phyloP scores from a whole-genome alignment of 1,140 invertebrate genomes.

The Panulirus ornatus region DNA sequence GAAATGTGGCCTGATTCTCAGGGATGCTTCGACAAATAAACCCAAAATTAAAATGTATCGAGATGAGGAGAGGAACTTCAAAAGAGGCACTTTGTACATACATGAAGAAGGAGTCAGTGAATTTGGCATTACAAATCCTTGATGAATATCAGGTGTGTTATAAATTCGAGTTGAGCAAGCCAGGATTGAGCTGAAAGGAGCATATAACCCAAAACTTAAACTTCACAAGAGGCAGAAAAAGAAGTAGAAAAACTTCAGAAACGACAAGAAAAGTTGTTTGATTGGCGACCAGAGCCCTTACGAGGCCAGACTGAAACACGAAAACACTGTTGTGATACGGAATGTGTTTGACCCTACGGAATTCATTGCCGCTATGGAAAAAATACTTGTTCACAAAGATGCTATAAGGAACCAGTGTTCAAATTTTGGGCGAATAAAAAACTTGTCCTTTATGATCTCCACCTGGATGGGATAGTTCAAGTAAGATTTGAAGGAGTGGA shows the following conservation, averaged over 20 bases:
- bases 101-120: conserved; percentile 95
- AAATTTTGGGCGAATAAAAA: conserved; percentile 96
- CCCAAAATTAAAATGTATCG: conserved; percentile 97
- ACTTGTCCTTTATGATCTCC: conserved; percentile 94
- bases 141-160: conserved; percentile 89
- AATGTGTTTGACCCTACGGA: conserved; percentile 95
- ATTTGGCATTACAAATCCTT: conserved; percentile 92
- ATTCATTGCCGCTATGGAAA: conserved; percentile 92
- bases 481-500: conserved; percentile 94
- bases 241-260: conserved; percentile 94
- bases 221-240: conserved; percentile 93
- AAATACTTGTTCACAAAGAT: conserved; percentile 94
- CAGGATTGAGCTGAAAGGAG: conserved; percentile 96
- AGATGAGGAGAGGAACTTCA: conserved; percentile 90
- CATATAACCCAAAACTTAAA: conserved; percentile 95
- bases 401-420: conserved; percentile 92
- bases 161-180: conserved; percentile 94
- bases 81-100: conserved; percentile 98
- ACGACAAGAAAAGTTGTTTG: conserved; percentile 95
- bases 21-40: conserved; percentile 89
- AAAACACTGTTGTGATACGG: conserved; percentile 94
- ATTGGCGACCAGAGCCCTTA: conserved; percentile 96
- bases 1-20: conserved; percentile 97
- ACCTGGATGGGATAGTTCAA: conserved; percentile 96
- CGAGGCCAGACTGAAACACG: conserved; percentile 91